Percentiles rank a stretch among this genome's conserved stretches.
Conservation (phyloP, 1,140 invertebrate species). For the honey bee (Apis mellifera) region Amel_HAv3.1 CM009938.2:2565501-2566000, state of each 20-base stretch:
- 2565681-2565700: conserved; percentile 28
- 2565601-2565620: neutral
- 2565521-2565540: no score
- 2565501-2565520: no score
- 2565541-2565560: no score
- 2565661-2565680: neutral
- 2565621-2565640: neutral
- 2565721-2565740: conserved; percentile 18
- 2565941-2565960: neutral
- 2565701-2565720: neutral
- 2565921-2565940: no score
- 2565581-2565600: no score
- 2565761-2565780: neutral
- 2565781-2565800: conserved; percentile 24
- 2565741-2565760: neutral
- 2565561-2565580: no score
- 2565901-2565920: no score
- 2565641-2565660: neutral
- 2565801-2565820: conserved; percentile 10
- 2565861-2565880: neutral
- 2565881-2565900: no score
- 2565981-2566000: neutral
- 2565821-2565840: conserved; percentile 5
- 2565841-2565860: neutral
- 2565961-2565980: neutral